A percentile compares a stretch with the other conserved stretches of the same genome.
phyloP scores from a whole-genome alignment of 2,888 invertebrate genomes.

The Uropetala carovei region DNA sequence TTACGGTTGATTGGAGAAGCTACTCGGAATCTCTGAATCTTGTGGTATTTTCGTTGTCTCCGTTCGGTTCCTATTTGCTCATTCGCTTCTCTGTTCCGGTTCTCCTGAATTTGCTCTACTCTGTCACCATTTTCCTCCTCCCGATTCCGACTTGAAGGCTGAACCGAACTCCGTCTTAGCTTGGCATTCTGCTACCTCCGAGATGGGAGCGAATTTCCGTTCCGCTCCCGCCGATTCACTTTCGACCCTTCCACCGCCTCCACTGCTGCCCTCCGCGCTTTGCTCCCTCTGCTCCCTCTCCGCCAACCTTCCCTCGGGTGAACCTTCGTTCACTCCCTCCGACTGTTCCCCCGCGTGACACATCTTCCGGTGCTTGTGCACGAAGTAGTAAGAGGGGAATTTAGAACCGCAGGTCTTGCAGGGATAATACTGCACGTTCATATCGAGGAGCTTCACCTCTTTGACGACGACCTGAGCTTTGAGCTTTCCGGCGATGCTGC shows the following conservation, averaged over 20 bases:
- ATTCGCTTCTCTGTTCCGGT: background rate
- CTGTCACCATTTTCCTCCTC: constrained; percentile 55
- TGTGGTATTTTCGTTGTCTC: background rate
- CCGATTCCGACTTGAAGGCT: constrained; percentile 41
- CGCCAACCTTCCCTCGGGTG: background rate
- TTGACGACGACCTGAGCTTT: constrained; percentile 70
- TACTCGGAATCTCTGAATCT: background rate
- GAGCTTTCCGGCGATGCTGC: constrained; percentile 64
- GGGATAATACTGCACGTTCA: constrained; percentile 93
- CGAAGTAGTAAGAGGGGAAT: constrained; percentile 95
- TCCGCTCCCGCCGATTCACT: background rate
- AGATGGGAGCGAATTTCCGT: background rate
- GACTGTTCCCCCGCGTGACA: constrained; percentile 85
- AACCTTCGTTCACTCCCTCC: background rate
- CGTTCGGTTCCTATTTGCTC: background rate
- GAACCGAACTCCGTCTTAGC: constrained; percentile 40
- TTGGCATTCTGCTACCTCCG: constrained; percentile 27
- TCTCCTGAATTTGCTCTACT: no score
- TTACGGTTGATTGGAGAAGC: no score
- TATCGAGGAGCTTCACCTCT: constrained; percentile 82
- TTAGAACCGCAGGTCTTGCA: constrained; percentile 95
- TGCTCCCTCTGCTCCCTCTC: background rate
- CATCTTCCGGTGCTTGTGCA: constrained; percentile 92
- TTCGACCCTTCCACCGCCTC: background rate
- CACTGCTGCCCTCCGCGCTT: background rate